phyloP scores from a whole-genome alignment of 1,140 invertebrate species.

The Drosophila nigrodunni region DNA sequence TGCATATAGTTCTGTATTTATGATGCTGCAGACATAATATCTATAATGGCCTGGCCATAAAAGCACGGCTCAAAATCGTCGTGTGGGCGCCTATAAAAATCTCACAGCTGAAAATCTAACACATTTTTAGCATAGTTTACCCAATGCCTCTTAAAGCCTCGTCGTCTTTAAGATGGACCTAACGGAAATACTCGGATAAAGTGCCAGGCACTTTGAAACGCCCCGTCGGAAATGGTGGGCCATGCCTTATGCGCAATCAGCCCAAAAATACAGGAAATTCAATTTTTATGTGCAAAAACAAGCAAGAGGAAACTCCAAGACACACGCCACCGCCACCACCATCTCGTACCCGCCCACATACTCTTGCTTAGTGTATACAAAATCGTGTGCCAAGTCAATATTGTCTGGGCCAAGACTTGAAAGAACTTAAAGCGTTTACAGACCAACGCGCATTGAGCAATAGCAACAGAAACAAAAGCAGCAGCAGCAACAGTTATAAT shows the following conservation, averaged over 20 bases:
- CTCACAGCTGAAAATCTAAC: slow-evolving; percentile 23
- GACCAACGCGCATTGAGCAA: slow-evolving; percentile 60
- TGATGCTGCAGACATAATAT: slow-evolving; percentile 64
- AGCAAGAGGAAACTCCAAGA: slow-evolving; percentile 44
- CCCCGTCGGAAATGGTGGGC: slow-evolving; percentile 61
- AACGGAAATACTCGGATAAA: slow-evolving; percentile 22
- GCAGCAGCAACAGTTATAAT: slow-evolving; percentile 55
- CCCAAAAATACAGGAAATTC: slow-evolving; percentile 71
- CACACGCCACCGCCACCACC: slow-evolving; percentile 28
- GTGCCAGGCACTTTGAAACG: slow-evolving; percentile 33
- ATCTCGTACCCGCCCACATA: slow-evolving; percentile 21
- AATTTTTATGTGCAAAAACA: slow-evolving; percentile 71
- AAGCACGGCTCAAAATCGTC: slow-evolving; percentile 10
- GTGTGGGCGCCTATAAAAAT: slow-evolving; percentile 4
- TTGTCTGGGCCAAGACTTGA: slow-evolving; percentile 54
- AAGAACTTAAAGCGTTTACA: slow-evolving; percentile 74
- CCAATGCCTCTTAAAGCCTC: slow-evolving; percentile 32
- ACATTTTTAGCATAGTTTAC: slow-evolving; percentile 18
- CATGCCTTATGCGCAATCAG: slow-evolving; percentile 65
- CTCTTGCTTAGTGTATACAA: neutral
- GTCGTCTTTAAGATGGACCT: slow-evolving; percentile 36
- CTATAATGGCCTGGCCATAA: slow-evolving; percentile 60
- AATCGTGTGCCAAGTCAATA: slow-evolving; percentile 54
- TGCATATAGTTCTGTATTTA: slow-evolving; percentile 49
- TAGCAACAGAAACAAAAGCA: slow-evolving; percentile 18